Evolutionary conservation across 2,113 vertebrate species (phyloP), one percentile per base, ranked within the genome.

Genomic region (Heterotis niloticus): DNA sequence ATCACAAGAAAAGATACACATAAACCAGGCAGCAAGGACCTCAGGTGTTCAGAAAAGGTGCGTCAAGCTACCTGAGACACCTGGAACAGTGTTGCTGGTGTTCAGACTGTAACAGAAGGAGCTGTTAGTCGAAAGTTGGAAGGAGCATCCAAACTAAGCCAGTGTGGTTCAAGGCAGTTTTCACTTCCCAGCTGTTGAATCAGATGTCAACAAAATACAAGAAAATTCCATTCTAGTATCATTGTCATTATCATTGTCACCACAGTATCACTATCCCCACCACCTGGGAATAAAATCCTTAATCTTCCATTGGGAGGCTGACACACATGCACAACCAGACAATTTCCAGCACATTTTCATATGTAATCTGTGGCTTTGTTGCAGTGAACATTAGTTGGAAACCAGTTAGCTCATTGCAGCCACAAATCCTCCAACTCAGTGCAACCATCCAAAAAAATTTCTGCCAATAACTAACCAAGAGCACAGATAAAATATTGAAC

Each of bases 1-100:
- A 57, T n/a, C 66, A 78, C 66, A 34, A 34, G 5, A 77, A 64
- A 44, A 77, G 26, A 69, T 52, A 76, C 17, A 28, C 18, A 34
- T 44, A 20, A 78, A 78, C 18, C 67, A 78, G 44, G 60, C 10
- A 34, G 23, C 28, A 77, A 51, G 12, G 1, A 56, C 18, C 18
- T 29, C 26, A 12, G 28, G 56, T 20, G n/a, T 28, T 77, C 66
- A 14, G 14, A 69, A 24, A 12, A 56, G 10, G 60, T 16, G 11
- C 52, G 18, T 3, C 26, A 73, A 56, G 56, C 44, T 23, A 54
- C 23, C 14, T 52, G 64, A 34, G 52, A 64, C 20, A 20, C 29
- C 12, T 51, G 29, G 26, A 74, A 23, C 56, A 14, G 24, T 65
- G 44, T 68, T 78, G 20, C 26, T 69, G 17, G 51, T 65, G 52